Evolutionary conservation across 2,888 invertebrate species (phyloP).

Genomic region (Noctua fimbriata): DNA sequence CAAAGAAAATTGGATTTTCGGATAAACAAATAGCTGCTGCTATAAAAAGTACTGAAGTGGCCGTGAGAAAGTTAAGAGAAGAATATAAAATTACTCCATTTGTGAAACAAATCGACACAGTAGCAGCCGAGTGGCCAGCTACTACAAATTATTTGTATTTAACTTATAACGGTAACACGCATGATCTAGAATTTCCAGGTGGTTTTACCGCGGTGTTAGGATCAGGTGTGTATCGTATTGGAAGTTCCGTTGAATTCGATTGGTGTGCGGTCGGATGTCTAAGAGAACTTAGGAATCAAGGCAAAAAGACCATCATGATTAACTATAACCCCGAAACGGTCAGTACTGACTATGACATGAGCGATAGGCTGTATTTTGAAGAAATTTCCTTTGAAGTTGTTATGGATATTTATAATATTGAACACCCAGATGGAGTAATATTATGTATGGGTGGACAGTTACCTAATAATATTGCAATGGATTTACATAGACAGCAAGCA

Average conservation of each 20-base stretch:
- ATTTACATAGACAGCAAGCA: conserved; percentile 97
- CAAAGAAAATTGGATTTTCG: conserved; percentile 98
- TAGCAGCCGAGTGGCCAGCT: conserved; percentile 99
- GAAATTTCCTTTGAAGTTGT: conserved; percentile 99
- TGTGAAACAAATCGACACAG: conserved; percentile 99
- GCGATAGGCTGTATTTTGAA: conserved; percentile 99
- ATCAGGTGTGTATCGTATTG: conserved; percentile 98
- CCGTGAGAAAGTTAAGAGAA: conserved; percentile 94
- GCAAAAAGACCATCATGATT: conserved; percentile 98
- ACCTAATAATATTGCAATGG: conserved; percentile 99
- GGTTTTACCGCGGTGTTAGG: conserved; percentile 97
- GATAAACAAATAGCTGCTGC: conserved; percentile 98
- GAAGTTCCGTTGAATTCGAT: conserved; percentile 99
- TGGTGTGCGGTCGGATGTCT: conserved; percentile 99
- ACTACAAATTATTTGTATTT: conserved; percentile 99
- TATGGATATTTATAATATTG: conserved; percentile 99
- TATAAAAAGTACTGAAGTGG: conserved; percentile 96
- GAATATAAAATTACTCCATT: conserved; percentile 95
- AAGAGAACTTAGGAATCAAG: conserved; percentile 96
- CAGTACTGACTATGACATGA: conserved; percentile 99
- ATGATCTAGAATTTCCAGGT: conserved; percentile 95
- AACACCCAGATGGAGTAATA: conserved; percentile 98
- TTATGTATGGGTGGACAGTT: conserved; percentile 99
- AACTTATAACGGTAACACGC: conserved; percentile 97
- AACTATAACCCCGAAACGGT: conserved; percentile 99